Evolutionary conservation across 1,140 invertebrate genomes (phyloP), one percentile per base, ranked within the genome.

Genomic region (Drosophila sp.): DNA sequence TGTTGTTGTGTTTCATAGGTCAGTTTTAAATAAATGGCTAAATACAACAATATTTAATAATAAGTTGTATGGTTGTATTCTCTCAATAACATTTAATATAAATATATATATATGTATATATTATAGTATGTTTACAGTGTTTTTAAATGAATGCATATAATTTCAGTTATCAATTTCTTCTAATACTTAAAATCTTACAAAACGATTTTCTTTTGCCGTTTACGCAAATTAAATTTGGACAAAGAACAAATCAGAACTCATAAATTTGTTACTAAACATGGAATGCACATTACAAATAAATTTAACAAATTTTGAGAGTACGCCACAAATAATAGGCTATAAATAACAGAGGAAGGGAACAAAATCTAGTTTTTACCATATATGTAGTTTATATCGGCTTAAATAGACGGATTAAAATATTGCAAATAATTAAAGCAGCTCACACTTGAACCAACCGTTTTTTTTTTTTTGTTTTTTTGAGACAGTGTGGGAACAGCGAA

Each of bases 141-240:
- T 60, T 67, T 61, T 30, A 10, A n/a, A 57, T 69, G 55, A 61
- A 70, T 68, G 50, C 69, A 77, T 54, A 54, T 72, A 58, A 61
- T 62, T 69, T 65, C 54, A 66, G 58, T 75, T 58, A 38, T 68
- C 54, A 55, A 61, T 57, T 64, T 70, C 66, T 76, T 76, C 79
- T 86, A 86, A 87, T 87, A 86, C 82, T 87, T 82, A 87, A 81
- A 78, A 62, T 66, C 23, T 50, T 73, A 84, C 63, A 79, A 76
- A 76, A 50, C 72, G 66, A 64, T 60, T 63, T 32, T 30, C 30
- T 56, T 56, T 62, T 38, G 44, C 44, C 44, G 44, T 62, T 60
- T 71, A 78, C 66, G 35, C 79, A 86, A 86, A 86, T 83, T 73
- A 66, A 83, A 87, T 87, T 87, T 86, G 83, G 83, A 82, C 79